A percentile compares a stretch with the other conserved stretches of the same genome.
phyloP scores from a whole-genome alignment of 2,888 invertebrate species.

The Drosophila differens region DNA sequence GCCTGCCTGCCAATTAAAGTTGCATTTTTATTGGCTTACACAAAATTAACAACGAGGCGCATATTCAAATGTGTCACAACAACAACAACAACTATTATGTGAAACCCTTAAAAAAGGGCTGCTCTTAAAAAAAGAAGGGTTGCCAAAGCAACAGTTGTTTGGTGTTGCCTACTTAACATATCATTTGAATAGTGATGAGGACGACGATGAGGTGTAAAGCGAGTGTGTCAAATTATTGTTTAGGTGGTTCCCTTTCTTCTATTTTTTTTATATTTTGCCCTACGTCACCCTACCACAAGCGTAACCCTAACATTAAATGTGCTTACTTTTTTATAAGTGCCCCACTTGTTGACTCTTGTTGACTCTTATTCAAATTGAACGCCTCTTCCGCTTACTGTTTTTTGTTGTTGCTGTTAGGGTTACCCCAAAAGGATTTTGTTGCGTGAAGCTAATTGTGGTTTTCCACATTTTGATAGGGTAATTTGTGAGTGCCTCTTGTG shows the following conservation, averaged over 20 bases:
- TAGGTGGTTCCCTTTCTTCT: slow-evolving; percentile 18
- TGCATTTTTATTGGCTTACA: slow-evolving; percentile 78
- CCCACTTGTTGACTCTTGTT: slow-evolving; percentile 63
- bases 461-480: slow-evolving; percentile 40
- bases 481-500: slow-evolving; percentile 25
- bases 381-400: slow-evolving; percentile 49
- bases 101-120: slow-evolving; percentile 52
- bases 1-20: slow-evolving; percentile 71
- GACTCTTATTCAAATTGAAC: slow-evolving; percentile 68
- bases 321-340: slow-evolving; percentile 44
- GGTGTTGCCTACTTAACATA: slow-evolving; percentile 67
- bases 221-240: slow-evolving; percentile 34
- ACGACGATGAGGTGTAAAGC: slow-evolving; percentile 72
- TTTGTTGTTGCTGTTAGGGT: slow-evolving; percentile 1
- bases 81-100: slow-evolving; percentile 15
- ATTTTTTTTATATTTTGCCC: background rate
- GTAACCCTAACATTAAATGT: slow-evolving; percentile 14
- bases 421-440: slow-evolving; percentile 43
- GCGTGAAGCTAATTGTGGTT: slow-evolving; percentile 66
- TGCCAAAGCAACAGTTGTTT: slow-evolving; percentile 67
- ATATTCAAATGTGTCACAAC: slow-evolving; percentile 63
- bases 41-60: slow-evolving; percentile 64
- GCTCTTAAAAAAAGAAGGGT: slow-evolving; percentile 32
- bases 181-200: slow-evolving; percentile 79
- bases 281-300: slow-evolving; percentile 7